Evolutionary conservation across 2,113 vertebrate species (phyloP), one percentile per base, ranked within the genome.

Genomic region (Herpetotheres cachinnans): DNA sequence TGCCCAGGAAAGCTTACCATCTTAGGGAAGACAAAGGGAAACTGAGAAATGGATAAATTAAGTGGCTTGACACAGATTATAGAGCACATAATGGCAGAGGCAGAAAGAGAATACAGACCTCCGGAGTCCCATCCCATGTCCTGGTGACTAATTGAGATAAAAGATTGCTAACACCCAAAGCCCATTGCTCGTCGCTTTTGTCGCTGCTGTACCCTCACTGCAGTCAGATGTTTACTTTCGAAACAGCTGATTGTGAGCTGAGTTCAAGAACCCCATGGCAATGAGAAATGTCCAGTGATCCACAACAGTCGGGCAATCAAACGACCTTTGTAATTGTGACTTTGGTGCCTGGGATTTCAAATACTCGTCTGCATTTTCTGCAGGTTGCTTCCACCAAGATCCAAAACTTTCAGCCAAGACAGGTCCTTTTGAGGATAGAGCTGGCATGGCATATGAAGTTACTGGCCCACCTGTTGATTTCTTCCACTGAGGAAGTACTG

Each of bases 41-140:
- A 84, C 13, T 16, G 40, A 61, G 40, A 66, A 93, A 87, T 13
- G 2, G 19, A 38, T 29, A 67, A 81, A 30, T 71, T 13, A 58
- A 70, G 9, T 62, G 27, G 44, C 30, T 83, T 86, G 30, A 15
- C 40, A 27, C 19, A 70, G 21, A 36, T 56, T 47, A 72, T 5
- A 62, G 13, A 73, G 25, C 21, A 50, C 1, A 3, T 47, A 49
- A 46, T 7, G 21, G 26, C 8, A 34, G 46, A 94, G 49, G 30
- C 16, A 76, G 56, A 70, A 90, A 38, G 12, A 76, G 13, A 88
- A 49, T 52, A 11, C 14, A 72, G 20, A 27, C 7, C 5, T 42
- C 0, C 0, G 18, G 38, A 78, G 16, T 24, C n/a, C 36, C 8
- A 22, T 18, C 10, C 24, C 11, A 9, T 27, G 13, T 15, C 30